phyloP scores from a whole-genome alignment of 2,113 vertebrate genomes.

The Pollimyrus isidori region DNA sequence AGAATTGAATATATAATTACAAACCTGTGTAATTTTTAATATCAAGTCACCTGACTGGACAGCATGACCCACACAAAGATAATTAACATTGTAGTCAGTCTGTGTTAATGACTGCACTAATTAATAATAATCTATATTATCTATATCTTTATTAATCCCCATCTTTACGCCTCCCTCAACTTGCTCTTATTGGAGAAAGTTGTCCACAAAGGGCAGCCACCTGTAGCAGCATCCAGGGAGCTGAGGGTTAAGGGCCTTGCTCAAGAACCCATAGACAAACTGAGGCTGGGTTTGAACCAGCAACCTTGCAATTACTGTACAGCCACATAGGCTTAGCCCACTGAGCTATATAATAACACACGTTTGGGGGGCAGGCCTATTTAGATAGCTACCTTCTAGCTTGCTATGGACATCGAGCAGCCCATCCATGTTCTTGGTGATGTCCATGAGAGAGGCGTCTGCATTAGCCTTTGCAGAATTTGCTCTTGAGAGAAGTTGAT shows the following conservation, averaged over 20 bases:
- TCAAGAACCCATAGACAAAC: too few species aligned
- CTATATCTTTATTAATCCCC: too few species aligned
- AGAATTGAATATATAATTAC: too few species aligned
- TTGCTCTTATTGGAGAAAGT: too few species aligned
- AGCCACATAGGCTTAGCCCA: too few species aligned
- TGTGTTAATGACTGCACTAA: not conserved
- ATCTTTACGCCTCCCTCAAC: too few species aligned
- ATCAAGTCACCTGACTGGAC: not conserved
- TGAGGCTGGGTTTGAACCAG: too few species aligned
- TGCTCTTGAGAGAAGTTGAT: conserved; percentile 64
- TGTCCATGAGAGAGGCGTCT: conserved; percentile 60
- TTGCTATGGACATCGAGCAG: conserved; percentile 69
- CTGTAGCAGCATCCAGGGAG: too few species aligned
- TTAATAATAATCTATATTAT: not conserved
- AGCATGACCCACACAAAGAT: not conserved
- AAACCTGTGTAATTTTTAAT: not conserved
- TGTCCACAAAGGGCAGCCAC: too few species aligned
- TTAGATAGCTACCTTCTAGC: conserved; percentile 64
- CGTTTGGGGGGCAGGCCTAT: not conserved
- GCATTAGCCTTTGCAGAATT: conserved; percentile 63
- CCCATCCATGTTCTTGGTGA: conserved; percentile 64
- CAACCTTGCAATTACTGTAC: too few species aligned
- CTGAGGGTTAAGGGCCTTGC: too few species aligned
- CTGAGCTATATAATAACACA: not conserved
- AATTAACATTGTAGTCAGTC: not conserved